Base-by-base conservation (phyloP, 2,113 vertebrate species). In the Jaculus jaculus region DNA sequence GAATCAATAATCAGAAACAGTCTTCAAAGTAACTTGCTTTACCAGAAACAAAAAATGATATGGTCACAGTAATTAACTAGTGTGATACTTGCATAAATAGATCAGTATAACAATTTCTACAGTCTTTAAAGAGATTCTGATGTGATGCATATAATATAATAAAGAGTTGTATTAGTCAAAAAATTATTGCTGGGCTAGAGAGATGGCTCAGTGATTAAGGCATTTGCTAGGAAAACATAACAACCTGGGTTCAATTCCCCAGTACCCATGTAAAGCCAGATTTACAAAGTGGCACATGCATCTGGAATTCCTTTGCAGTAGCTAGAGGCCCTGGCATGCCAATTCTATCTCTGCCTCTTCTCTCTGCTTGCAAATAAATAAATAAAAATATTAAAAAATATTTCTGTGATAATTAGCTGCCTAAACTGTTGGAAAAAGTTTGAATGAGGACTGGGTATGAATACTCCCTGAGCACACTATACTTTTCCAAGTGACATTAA, bases 61-160 rank as follows among this genome's bases (percentile, higher is more conserved):
- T 80, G 90, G 83, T 60, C 87, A 5, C 37, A 79, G 30, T 88
- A 94, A 92, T 94, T 95, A 93, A 94, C 91, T 63, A 60, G 60
- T 80, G 26, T 39, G 60, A 83, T 89, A 15, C 65, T 82, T 89
- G 71, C 37, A 90, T 87, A 94, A 91, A 87, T 81, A 82, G 34
- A 93, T 91, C 90, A 90, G 9, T 88, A 74, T 54, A 90, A 21
- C 61, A 69, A 80, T 65, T 95, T 89, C 47, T 39, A 42, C 66
- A 54, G 65, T 85, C 90, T 32, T 93, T 95, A 94, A 90, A 89
- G 87, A 83, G 85, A 87, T 71, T 90, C 51, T 58, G 54, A 66
- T 83, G 60, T 87, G 69, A 82, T 90, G 10, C 65, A 92, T 88
- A 68, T 80, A 68, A 94, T 90, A 75, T 78, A 96, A 84, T 93